Evolutionary conservation across 2,113 vertebrate genomes (phyloP), one percentile per base, ranked within the genome.

Genomic region (Pluvialis apricaria): DNA sequence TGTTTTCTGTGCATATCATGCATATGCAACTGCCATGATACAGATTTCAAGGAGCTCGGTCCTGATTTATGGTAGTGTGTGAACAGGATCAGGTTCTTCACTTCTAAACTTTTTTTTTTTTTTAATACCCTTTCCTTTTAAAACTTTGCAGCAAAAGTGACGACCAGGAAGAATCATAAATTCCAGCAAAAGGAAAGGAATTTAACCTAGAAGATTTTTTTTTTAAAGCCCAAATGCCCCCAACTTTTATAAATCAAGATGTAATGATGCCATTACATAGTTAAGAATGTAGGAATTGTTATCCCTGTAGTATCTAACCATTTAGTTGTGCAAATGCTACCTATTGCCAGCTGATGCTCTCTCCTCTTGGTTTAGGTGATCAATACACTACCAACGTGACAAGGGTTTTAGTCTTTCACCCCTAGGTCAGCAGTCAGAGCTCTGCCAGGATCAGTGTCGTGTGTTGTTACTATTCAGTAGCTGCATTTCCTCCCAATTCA

Each of bases 331-430:
- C 49, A 57, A 38, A 57, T 36, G 26, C 19, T 72, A 61, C 54
- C 52, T 64, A 13, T 36, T 44, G 28, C 1, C 8, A 69, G 66
- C 45, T 81, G 20, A 42, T 38, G 38, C 79, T 80, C 8, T 57
- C 88, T 89, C 36, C 31, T 78, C 9, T 68, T 82, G 29, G 36
- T 87, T 82, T 82, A 54, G 58, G 60, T 60, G 29, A 55, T 76
- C 66, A 58, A 0, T 38, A 47, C 1, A 2, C 79, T 45, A 26
- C 29, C 44, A 62, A 5, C 1, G 1, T 34, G 32, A 22, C 26
- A 38, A 61, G 18, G 17, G 20, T 54, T 73, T 72, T 26, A 73
- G 44, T 51, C 26, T 90, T 34, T 76, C 34, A 24, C 31, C 34
- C 21, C 32, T 77, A 52, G 52, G 24, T 69, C 75, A 77, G 62